Evolutionary conservation across 92 coral and sea anemone species (phyloP), one percentile per base, ranked within the genome.

Genomic region (Isaurus tuberculatus): DNA sequence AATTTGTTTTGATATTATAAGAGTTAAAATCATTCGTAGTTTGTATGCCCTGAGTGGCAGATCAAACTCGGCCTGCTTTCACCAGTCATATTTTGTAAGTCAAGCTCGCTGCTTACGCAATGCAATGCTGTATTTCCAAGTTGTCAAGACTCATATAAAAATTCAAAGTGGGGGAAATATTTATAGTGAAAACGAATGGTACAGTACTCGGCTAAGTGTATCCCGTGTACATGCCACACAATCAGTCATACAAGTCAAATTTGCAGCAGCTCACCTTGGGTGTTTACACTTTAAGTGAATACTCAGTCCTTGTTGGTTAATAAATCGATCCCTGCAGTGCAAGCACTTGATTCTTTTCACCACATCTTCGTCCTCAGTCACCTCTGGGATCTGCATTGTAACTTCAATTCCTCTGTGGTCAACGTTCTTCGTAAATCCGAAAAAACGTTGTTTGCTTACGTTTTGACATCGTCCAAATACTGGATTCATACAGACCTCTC

Each of bases 101-200:
- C 67, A 30, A 61, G 67, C 67, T 22, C 67, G 67, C 67, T 61
- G 33, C 67, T 61, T 25, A 26, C 67, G 67, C 67, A 61, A 61
- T 61, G 65, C 65, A n/a, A n/a, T n/a, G n/a, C n/a, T n/a, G n/a
- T n/a, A n/a, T n/a, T n/a, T n/a, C n/a, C n/a, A n/a, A n/a, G n/a
- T n/a, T n/a, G n/a, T n/a, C n/a, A n/a, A n/a, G n/a, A n/a, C n/a
- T n/a, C n/a, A n/a, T n/a, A n/a, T n/a, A n/a, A 65, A 65, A 65
- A 65, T 1, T 65, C 43, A 65, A 65, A 65, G 20, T 65, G 0
- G 70, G 37, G 70, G 70, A 65, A 11, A 65, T 11, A 65, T 29
- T 30, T 65, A 65, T 65, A 27, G 70, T 65, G 40, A 30, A 65
- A 65, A 65, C 36, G 70, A 65, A 65, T 65, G 70, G 70, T 65